Evolutionary conservation across 2,888 invertebrate species (phyloP).

Genomic region (Catocala fraxini): DNA sequence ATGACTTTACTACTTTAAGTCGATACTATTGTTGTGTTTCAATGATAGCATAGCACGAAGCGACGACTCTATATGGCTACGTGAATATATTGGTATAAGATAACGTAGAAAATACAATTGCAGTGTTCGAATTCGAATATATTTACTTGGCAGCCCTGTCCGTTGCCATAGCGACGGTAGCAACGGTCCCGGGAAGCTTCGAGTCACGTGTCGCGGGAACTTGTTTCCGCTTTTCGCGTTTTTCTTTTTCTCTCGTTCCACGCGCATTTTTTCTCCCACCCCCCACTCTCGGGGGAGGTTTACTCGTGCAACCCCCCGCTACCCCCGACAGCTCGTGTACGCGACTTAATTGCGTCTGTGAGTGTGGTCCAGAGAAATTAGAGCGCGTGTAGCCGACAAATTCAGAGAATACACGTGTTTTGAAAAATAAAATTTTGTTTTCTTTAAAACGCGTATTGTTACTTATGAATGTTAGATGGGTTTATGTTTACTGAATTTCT

Average conservation of each 20-base stretch:
- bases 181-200: constrained; percentile 82
- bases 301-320: constrained; percentile 52
- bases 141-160: constrained; percentile 60
- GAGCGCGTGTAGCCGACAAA: constrained; percentile 68
- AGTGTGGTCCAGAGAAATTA: constrained; percentile 87
- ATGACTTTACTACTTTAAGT: constrained; percentile 1
- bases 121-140: constrained; percentile 25
- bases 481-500: not conserved
- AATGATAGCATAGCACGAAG: constrained; percentile 6
- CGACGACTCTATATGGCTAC: not conserved
- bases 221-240: constrained; percentile 83
- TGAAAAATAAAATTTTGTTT: constrained; percentile 6
- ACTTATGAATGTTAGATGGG: not conserved
- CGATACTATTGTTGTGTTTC: not conserved
- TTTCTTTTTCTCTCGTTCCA: constrained; percentile 79
- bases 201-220: constrained; percentile 86
- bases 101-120: constrained; percentile 29
- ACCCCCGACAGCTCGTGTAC: constrained; percentile 80
- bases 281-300: constrained; percentile 53
- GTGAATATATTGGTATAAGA: constrained; percentile 15
- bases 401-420: constrained; percentile 60
- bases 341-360: constrained; percentile 88
- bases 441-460: not conserved
- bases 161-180: constrained; percentile 80
- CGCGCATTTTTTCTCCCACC: constrained; percentile 77